Evolutionary conservation across 2,113 vertebrate species (phyloP), one percentile per base, ranked within the genome.

Genomic region (Anarhynchus alexandrinus): DNA sequence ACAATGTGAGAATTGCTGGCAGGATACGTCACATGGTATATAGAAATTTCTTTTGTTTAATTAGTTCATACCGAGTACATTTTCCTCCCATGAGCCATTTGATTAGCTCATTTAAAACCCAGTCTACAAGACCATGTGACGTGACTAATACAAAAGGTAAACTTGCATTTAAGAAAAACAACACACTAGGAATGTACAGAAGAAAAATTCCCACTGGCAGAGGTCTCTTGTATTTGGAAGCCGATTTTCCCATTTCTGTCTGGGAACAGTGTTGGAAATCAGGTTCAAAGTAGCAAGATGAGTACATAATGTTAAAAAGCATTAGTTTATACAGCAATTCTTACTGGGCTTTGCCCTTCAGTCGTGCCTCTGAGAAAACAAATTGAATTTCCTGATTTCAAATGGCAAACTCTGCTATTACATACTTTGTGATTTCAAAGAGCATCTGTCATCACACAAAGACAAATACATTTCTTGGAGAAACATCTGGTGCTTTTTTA

Each of bases 401-500:
- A 98, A 98, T 97, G 96, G 96, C 95, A 97, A 98, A 98, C 94
- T 97, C 94, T 96, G 94, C 97, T 97, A 97, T 98, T 98, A 98
- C 96, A 98, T 97, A 98, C 96, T 97, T 97, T 90, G 79, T 93
- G 97, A 98, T 98, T 98, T 98, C 97, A 98, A 98, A 98, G 96
- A 97, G 97, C 96, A 98, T 98, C 98, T 98, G 98, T 98, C 98
- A 98, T 97, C 97, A 97, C 95, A 98, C 94, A 97, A 98, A 98
- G 97, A 98, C 96, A 98, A 98, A 98, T 98, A 97, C 95, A 97
- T 98, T 98, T 98, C 96, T 98, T 93, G 92, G 95, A 97, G 97
- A 96, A 97, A 98, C 98, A 98, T 98, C 98, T 98, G 98, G 98
- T 98, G 95, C 96, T 97, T 98, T 98, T 98, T 98, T 82, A 97